Evolutionary conservation across 2,888 invertebrate species (phyloP).

Genomic region (Suillia variegata): DNA sequence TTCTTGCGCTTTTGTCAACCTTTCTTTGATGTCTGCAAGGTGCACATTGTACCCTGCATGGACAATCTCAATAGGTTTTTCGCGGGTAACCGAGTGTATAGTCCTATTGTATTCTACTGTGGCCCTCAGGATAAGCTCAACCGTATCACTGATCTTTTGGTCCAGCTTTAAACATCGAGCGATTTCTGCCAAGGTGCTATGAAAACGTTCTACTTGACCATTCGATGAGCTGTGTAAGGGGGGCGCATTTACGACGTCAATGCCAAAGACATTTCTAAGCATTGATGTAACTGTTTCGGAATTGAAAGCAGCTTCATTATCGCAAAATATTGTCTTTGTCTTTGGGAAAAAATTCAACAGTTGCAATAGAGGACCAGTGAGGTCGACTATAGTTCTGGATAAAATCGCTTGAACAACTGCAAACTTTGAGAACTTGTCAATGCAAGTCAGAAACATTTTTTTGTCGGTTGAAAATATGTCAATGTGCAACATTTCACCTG

Average conservation of each 20-base stretch:
- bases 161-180: neutral
- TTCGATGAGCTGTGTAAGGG: neutral
- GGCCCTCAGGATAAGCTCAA: conserved; percentile 10
- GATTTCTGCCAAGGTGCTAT: neutral
- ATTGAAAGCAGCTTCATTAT: conserved; percentile 22
- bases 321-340: conserved; percentile 19
- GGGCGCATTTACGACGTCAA: no score
- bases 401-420: no score
- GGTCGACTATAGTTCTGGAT: neutral
- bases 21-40: neutral
- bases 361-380: conserved; percentile 17
- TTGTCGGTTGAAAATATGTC: conserved; percentile 16
- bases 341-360: no score
- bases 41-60: neutral
- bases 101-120: no score
- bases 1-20: neutral
- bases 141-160: neutral
- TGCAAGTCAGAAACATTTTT: conserved; percentile 11
- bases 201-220: neutral
- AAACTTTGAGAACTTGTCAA: no score
- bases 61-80: neutral
- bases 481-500: no score
- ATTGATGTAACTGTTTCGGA: no score
- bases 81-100: conserved; percentile 11
- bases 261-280: conserved; percentile 8